These are phyloP conservation scores for Cheiracanthium punctorium DNA, from an alignment of 2,888 invertebrate species.

Conservation along the genomic window DNA sequence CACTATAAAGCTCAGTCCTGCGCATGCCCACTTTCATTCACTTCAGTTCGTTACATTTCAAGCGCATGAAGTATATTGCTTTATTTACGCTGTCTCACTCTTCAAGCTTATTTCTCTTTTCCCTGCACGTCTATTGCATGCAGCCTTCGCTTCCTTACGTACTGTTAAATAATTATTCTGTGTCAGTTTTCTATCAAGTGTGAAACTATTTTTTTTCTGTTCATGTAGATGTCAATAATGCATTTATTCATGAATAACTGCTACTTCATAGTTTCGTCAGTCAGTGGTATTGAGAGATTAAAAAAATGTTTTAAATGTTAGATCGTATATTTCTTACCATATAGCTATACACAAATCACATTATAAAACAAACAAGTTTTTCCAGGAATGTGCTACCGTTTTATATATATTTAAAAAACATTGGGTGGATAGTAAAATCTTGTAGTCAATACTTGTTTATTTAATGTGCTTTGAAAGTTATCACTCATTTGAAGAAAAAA, in stretches of 20 bases:
- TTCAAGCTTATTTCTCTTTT: slow-evolving; percentile 4
- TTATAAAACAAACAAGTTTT: no score
- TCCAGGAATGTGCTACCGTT: no score
- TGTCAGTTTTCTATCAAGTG: background rate
- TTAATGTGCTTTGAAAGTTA: no score
- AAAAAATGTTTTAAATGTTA: no score
- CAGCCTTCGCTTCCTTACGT: slow-evolving; percentile 10
- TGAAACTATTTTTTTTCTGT: background rate
- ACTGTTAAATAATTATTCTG: background rate
- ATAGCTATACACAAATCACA: no score
- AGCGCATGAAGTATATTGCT: slow-evolving; percentile 11
- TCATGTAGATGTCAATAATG: background rate
- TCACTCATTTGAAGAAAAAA: no score
- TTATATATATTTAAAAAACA: no score
- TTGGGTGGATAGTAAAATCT: no score
- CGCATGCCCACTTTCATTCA: slow-evolving; percentile 47
- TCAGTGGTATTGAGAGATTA: background rate
- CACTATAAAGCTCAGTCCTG: slow-evolving; percentile 22
- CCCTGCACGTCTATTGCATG: slow-evolving; percentile 42
- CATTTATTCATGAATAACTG: background rate
- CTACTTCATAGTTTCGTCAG: no score
- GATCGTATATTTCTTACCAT: no score
- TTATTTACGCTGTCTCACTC: slow-evolving; percentile 27
- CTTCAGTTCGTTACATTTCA: slow-evolving; percentile 20
- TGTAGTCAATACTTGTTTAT: no score